These are phyloP conservation scores for Cotesia glomerata DNA, from an alignment of 1,140 invertebrate species.

Conservation along the genomic window DNA sequence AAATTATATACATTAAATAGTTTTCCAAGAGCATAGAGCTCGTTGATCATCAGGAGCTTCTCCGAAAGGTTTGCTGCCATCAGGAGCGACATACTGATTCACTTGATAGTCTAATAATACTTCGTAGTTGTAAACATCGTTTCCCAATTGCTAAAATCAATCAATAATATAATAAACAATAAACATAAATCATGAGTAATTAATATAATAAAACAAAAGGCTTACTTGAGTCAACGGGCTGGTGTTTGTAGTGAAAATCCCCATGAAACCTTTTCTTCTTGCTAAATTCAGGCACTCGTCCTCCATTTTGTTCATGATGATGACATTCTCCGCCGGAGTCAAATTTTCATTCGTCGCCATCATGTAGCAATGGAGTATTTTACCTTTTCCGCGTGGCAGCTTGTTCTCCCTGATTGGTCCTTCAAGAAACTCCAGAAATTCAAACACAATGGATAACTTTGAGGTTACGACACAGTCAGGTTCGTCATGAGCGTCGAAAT, in stretches of 20 bases:
- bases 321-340: conserved; percentile 75
- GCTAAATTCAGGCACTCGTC: conserved; percentile 73
- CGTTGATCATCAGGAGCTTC: conserved; percentile 76
- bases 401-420: conserved; percentile 70
- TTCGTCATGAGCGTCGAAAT: conserved; percentile 81
- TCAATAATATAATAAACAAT: background rate
- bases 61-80: conserved; percentile 75
- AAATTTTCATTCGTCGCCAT: conserved; percentile 76
- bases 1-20: conserved; percentile 26
- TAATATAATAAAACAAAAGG: background rate
- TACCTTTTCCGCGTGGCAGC: conserved; percentile 71
- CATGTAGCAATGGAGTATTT: conserved; percentile 84
- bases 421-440: conserved; percentile 80
- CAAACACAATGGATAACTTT: conserved; percentile 75
- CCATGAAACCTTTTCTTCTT: conserved; percentile 69
- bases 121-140: conserved; percentile 81
- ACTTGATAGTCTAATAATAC: conserved; percentile 80
- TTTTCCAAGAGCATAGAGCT: conserved; percentile 79
- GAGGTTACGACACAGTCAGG: conserved; percentile 73
- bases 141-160: conserved; percentile 75
- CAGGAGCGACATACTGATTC: conserved; percentile 74
- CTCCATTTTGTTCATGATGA: conserved; percentile 79
- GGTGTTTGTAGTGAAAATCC: conserved; percentile 86
- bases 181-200: conserved; percentile 6
- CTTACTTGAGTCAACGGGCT: conserved; percentile 81